Conservation (phyloP, 2,888 invertebrate genomes). For the Chaetogeoica ovagalla region DNA sequence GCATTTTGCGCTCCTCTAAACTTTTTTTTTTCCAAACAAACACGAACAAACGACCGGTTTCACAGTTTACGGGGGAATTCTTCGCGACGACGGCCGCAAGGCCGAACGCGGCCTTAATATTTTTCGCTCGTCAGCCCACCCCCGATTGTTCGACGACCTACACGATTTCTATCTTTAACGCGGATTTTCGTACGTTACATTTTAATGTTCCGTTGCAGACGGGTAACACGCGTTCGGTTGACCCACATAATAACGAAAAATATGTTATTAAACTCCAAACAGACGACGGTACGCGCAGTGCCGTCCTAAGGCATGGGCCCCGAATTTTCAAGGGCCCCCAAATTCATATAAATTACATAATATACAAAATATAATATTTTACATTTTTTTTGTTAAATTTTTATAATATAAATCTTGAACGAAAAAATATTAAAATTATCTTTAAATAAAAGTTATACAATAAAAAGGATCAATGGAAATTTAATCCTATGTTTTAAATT, state of each 20-base stretch:
- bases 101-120: conserved; percentile 9
- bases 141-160: conserved; percentile 42
- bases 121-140: conserved; percentile 38
- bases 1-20: conserved; percentile 8
- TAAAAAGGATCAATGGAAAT: no score
- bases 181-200: background rate
- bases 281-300: no score
- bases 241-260: conserved; percentile 9
- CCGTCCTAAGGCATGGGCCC: no score
- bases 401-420: no score
- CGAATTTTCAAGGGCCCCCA: no score
- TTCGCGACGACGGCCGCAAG: conserved; percentile 24
- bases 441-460: no score
- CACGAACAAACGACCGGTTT: conserved; percentile 42
- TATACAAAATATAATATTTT: no score
- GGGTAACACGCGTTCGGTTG: background rate
- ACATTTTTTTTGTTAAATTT: no score
- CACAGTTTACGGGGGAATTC: conserved; percentile 28
- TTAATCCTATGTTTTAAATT: no score
- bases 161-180: conserved; percentile 25
- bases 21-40: conserved; percentile 13
- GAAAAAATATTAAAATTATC: no score
- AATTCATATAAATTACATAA: no score
- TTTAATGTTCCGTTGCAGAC: conserved; percentile 8
- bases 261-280: no score